Conservation (phyloP, 1,140 invertebrate genomes). For the Bombus breviceps region DNA sequence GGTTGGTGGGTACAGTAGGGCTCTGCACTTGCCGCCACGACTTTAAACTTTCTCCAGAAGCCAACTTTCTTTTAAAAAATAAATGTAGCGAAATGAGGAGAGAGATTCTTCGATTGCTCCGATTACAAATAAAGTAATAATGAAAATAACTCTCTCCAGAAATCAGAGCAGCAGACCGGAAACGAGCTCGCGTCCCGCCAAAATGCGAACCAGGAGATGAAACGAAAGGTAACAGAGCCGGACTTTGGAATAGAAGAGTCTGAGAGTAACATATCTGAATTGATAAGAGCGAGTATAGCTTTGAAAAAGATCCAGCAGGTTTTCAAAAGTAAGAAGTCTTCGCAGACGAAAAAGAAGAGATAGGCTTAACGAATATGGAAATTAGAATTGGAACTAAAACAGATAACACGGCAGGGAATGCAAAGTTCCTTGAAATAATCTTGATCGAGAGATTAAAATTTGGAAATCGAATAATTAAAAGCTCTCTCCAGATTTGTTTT, state of each 20-base stretch:
- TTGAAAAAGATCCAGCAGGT: too few species aligned
- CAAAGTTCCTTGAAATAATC: too few species aligned
- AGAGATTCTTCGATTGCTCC: not conserved
- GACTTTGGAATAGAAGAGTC: too few species aligned
- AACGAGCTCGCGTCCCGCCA: not conserved
- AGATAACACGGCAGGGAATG: too few species aligned
- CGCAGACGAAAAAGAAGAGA: too few species aligned
- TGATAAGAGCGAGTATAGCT: too few species aligned
- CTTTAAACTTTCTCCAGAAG: constrained; percentile 26
- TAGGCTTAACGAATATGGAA: too few species aligned
- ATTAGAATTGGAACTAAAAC: too few species aligned
- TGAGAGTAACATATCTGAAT: too few species aligned
- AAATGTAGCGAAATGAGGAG: not conserved
- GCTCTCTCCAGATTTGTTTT: not conserved
- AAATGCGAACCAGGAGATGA: not conserved
- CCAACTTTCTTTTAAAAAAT: not conserved
- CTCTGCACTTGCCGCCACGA: constrained; percentile 50
- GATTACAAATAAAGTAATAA: not conserved
- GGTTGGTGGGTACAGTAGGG: constrained; percentile 69
- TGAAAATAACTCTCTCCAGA: not conserved
- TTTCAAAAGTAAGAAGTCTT: too few species aligned
- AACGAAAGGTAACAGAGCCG: not conserved
- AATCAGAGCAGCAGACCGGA: not conserved
- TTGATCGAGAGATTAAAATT: not conserved
- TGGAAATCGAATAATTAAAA: not conserved